These are phyloP conservation scores for Pantherophis guttatus DNA, from an alignment of 2,113 vertebrate species.

Conservation along the genomic window DNA sequence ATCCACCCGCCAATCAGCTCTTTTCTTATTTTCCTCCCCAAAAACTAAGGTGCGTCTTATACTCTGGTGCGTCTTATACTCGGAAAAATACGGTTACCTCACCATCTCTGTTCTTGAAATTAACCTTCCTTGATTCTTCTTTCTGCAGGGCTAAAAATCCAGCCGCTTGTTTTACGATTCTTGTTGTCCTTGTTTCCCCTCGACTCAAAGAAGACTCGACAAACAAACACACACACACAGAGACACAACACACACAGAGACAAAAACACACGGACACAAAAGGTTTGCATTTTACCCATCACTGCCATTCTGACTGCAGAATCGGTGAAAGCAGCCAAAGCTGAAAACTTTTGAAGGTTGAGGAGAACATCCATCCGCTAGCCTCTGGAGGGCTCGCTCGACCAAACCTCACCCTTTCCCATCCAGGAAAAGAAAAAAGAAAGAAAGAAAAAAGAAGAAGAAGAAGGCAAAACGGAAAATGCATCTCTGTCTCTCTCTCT, in stretches of 20 bases:
- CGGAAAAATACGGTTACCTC: no score
- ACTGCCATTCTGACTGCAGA: slow-evolving; percentile 82
- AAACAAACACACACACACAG: slow-evolving; percentile 33
- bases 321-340: slow-evolving; percentile 45
- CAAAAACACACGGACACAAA: background rate
- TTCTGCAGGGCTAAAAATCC: slow-evolving; percentile 80
- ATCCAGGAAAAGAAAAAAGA: slow-evolving; percentile 36
- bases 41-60: no score
- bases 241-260: background rate
- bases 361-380: slow-evolving; percentile 34
- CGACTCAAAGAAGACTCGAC: slow-evolving; percentile 57
- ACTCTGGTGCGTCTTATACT: no score
- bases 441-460: background rate
- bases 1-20: no score
- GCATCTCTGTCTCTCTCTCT: slow-evolving; percentile 51
- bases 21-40: no score
- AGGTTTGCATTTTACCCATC: slow-evolving; percentile 83
- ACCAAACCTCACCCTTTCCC: slow-evolving; percentile 73
- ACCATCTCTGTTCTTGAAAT: background rate
- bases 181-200: slow-evolving; percentile 35
- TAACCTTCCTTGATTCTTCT: slow-evolving; percentile 51
- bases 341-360: slow-evolving; percentile 54
- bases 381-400: slow-evolving; percentile 52
- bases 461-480: slow-evolving; percentile 21
- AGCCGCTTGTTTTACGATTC: slow-evolving; percentile 61